A percentile compares a stretch with the other conserved stretches of the same genome.
Conservation (phyloP, 2,797 vertebrate genomes). For the Discoglossus pictus region DNA sequence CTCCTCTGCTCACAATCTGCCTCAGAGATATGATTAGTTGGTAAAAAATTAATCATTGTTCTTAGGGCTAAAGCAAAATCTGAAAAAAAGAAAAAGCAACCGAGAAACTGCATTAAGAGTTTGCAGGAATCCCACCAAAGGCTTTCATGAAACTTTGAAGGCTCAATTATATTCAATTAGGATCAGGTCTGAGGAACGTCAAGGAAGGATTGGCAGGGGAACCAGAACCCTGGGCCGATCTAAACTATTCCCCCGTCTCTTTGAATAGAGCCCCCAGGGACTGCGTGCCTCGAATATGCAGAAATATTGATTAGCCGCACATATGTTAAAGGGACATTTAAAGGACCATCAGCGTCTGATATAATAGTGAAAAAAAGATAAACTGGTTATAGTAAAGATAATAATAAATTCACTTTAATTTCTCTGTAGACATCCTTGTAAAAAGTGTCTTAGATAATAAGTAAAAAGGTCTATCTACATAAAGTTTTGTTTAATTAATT, state of each 20-base stretch:
- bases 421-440: too few relatives aligned
- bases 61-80: slow-evolving; percentile 58
- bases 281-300: too few relatives aligned
- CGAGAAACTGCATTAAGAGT: slow-evolving; percentile 50
- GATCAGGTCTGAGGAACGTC: slow-evolving; percentile 60
- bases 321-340: too few relatives aligned
- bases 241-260: slow-evolving; percentile 15
- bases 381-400: too few relatives aligned
- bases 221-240: not conserved
- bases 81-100: not conserved
- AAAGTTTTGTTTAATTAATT: too few relatives aligned
- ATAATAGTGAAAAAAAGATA: too few relatives aligned
- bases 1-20: slow-evolving; percentile 66
- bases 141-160: slow-evolving; percentile 56
- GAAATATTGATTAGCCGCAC: too few relatives aligned
- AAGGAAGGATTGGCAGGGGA: not conserved
- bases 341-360: too few relatives aligned
- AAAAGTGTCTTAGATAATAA: too few relatives aligned
- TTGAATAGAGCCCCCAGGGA: not conserved
- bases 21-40: slow-evolving; percentile 70
- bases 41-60: slow-evolving; percentile 69
- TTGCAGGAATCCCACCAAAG: slow-evolving; percentile 62
- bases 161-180: slow-evolving; percentile 71
- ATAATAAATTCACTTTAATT: too few relatives aligned
- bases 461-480: too few relatives aligned